Conservation (phyloP, 1,140 invertebrate genomes). For the Lethrus apterus region DNA sequence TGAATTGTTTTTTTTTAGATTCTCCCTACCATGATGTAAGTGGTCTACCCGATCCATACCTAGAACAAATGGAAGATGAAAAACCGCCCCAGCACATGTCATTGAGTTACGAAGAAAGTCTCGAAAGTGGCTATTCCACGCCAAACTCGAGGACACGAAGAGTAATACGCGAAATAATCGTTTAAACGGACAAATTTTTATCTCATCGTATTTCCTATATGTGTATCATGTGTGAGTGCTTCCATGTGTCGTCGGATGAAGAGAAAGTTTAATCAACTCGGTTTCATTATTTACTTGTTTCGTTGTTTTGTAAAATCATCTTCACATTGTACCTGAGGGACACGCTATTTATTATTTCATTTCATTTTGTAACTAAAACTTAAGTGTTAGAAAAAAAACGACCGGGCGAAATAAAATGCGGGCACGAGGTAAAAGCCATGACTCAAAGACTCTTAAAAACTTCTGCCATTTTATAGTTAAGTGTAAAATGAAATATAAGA, state of each 20-base stretch:
- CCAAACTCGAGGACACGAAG: conserved; percentile 81
- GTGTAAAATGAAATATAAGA: conserved; percentile 7
- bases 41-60: conserved; percentile 79
- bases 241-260: neutral
- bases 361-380: conserved; percentile 7
- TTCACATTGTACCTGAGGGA: conserved; percentile 11
- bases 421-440: no score
- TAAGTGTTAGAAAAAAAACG: no score
- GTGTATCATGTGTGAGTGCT: no score
- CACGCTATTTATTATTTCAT: conserved; percentile 9
- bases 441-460: no score
- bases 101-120: conserved; percentile 82
- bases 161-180: conserved; percentile 91
- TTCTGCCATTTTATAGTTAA: conserved; percentile 7
- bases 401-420: no score
- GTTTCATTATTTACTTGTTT: neutral
- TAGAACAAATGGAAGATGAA: conserved; percentile 66
- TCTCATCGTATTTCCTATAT: no score
- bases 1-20: conserved; percentile 59
- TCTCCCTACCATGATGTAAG: conserved; percentile 88
- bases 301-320: neutral
- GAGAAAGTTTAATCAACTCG: neutral
- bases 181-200: conserved; percentile 54
- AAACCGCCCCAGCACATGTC: conserved; percentile 78
- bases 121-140: conserved; percentile 88